Evolutionary conservation across 2,888 invertebrate genomes (phyloP), one percentile per base, ranked within the genome.

Genomic region (Limnephilus auricula): DNA sequence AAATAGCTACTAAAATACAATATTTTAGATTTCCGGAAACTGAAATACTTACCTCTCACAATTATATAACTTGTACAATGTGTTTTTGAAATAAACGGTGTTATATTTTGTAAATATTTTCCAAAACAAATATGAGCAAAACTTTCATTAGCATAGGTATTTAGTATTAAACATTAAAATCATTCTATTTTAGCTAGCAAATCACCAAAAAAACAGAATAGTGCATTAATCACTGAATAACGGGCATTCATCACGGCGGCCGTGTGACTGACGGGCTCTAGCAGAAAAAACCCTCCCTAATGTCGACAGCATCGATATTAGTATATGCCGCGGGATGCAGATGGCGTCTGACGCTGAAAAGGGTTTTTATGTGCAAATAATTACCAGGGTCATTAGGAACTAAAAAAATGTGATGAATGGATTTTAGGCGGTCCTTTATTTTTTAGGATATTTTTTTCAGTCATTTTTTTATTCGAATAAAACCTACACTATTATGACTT

Each of bases 151-250:
- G 6, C 13, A 45, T 50, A 4, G 2, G 3, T 65, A 65, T 65
- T 65, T 65, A n/a, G 25, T n/a, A 25, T 25, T 25, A 9, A 25
- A 65, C 25, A 65, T 65, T 65, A 25, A 65, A 65, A 65, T 65
- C 1, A 9, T 65, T 65, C 65, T 65, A 25, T 65, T 65, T 65
- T 9, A 65, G 25, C 6, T 25, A 25, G 65, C 65, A 25, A 9
- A 65, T 65, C 65, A 65, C 25, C 25, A 65, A 65, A 65, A 65
- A 25, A 4, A 87, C 65, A 30, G 40, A n/a, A 37, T 34, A 83
- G 85, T 90, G 90, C 90, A 92, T 90, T 90, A 90, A 89, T 92
- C 92, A 92, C 89, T 9, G 40, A 86, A 82, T 88, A 45, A 65
- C n/a, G 83, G 79, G 88, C 80, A 87, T 91, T 91, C 79, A 89